Base-by-base conservation (phyloP, 1,140 invertebrate genomes). In the Neodiprion fabricii region DNA sequence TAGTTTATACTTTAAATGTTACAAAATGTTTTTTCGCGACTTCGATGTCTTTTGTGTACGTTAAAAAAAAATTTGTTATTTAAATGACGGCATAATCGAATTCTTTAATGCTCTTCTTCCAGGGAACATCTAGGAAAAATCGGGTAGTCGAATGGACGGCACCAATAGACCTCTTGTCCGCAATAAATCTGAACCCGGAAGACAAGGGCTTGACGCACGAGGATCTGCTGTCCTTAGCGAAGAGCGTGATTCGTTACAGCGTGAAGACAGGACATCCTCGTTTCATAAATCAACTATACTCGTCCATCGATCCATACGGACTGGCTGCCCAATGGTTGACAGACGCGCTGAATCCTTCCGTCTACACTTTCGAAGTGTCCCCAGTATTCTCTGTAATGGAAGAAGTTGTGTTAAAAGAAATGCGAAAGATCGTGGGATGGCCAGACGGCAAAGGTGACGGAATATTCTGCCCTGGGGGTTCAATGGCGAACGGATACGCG, bases 381-480 rank as follows among this genome's bases (percentile, higher is more conserved):
- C 96, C 96, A 1, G 94, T 96, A 0, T 96, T 97, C 80, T 95
- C 94, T 0, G 82, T 97, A 0, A 96, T 97, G 94, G 96, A 97
- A 79, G 94, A 96, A 77, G 90, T 92, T 11, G 92, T 97, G 0
- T 85, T 97, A 49, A 82, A 85, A 1, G 94, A 96, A 81, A 98
- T 99, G 97, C 90, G 96, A 61, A 88, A 89, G 17, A 92, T 96
- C 21, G 92, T 99, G 50, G 97, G 98, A 0, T 99, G 95, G 91
- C 86, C 90, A 7, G 87, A 92, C 11, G 95, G 94, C 0, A 89
- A 91, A 67, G 94, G 93, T 0, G 93, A 94, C 12, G 97, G 96
- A 0, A 96, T 99, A 68, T 98, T 99, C 87, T 96, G 95, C 82
- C 98, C 98, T 10, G 98, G 98, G 48, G 98, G 98, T 0, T 97